These are phyloP conservation scores for Drosophila willistoni DNA, from an alignment of 1,140 invertebrate genomes.

Conservation along the genomic window DNA sequence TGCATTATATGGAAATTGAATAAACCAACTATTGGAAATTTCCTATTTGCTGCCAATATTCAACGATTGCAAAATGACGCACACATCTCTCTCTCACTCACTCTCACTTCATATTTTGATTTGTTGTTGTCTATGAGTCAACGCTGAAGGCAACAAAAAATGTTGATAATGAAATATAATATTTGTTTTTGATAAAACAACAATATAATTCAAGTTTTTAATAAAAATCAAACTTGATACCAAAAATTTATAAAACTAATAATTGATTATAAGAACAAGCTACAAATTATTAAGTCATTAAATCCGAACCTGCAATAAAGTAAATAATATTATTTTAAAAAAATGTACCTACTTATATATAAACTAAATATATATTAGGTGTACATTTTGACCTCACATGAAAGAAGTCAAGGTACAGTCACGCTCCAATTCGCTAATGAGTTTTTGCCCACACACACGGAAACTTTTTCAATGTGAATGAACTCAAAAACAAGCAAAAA, in stretches of 20 bases:
- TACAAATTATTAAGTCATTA: too few species aligned
- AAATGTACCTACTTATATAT: too few species aligned
- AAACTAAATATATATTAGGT: not conserved
- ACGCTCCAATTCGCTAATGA: slow-evolving; percentile 17
- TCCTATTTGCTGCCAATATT: slow-evolving; percentile 15
- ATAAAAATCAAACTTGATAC: not conserved
- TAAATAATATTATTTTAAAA: too few species aligned
- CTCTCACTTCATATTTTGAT: too few species aligned
- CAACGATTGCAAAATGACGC: slow-evolving; percentile 23
- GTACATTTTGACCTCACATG: not conserved
- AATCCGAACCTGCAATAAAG: too few species aligned
- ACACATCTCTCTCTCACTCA: not conserved
- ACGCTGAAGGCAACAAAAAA: slow-evolving; percentile 17
- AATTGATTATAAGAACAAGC: too few species aligned
- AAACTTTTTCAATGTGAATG: slow-evolving; percentile 41
- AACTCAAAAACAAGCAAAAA: slow-evolving; percentile 15
- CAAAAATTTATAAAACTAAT: too few species aligned
- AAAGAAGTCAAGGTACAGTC: slow-evolving; percentile 42
- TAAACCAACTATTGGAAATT: slow-evolving; percentile 25
- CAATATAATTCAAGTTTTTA: not conserved
- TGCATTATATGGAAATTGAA: slow-evolving; percentile 11
- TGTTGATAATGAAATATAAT: not conserved
- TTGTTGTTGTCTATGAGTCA: slow-evolving; percentile 25
- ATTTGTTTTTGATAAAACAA: not conserved
- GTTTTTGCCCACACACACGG: slow-evolving; percentile 18